Base-by-base conservation (phyloP, 2,113 vertebrate genomes). In the Phainopepla nitens region DNA sequence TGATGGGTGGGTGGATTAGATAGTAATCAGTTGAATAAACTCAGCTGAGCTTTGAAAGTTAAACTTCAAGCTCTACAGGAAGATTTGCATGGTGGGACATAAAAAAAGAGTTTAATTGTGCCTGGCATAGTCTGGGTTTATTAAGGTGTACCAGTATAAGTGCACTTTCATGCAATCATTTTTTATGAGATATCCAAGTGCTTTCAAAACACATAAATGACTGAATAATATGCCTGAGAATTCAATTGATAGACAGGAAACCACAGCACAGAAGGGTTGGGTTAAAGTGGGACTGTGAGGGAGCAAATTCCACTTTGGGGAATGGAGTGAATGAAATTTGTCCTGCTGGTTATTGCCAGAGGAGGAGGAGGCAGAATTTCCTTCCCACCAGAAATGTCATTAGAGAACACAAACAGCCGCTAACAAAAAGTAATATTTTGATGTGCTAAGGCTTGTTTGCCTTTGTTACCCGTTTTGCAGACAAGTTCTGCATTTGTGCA, bases 11-110 rank as follows among this genome's bases (percentile, higher is more conserved):
- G 73, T 70, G 79, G 94, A 83, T 79, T 90, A 81, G 91, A 95
- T 82, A 93, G 84, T 88, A 92, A 93, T 90, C 61, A 91, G 64
- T 65, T 83, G 80, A 94, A 89, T 81, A 92, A 82, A 95, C 86
- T 95, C 81, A 73, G 64, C 62, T 76, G 87, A 90, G 86, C 75
- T 92, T 95, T 94, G 92, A 85, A 96, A 96, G 91, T 82, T 93
- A 89, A 51, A 90, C 77, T 93, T 93, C 79, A 94, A 93, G 84
- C 88, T 82, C 69, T n/a, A 51, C 84, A 61, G 90, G 93, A 80
- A 75, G 58, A 72, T 85, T 83, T 76, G 71, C 47, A 70, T 92
- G 78, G 58, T 65, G 39, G 82, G 84, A 76, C 57, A 68, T 83
- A 22, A 81, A 89, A 89, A 68, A 80, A 75, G 53, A 60, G 39